These are phyloP conservation scores for Prorops nasuta DNA, from an alignment of 1,140 invertebrate genomes.

Conservation along the genomic window DNA sequence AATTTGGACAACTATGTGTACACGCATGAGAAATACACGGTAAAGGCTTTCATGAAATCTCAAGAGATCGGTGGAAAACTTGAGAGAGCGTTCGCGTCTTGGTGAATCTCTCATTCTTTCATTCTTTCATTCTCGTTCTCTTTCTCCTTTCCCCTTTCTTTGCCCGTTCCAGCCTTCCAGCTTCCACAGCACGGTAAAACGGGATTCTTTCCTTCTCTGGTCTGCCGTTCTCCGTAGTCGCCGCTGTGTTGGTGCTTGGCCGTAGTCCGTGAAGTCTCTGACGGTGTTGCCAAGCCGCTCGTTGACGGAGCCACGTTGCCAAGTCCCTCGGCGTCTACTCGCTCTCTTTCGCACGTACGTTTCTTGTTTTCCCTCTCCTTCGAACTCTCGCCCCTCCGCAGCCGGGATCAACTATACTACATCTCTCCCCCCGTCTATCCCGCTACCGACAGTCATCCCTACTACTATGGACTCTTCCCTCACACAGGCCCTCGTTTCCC, in stretches of 20 bases:
- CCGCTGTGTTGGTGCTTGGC: constrained; percentile 39
- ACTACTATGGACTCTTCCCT: constrained; percentile 9
- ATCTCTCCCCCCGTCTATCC: constrained; percentile 18
- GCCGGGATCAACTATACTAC: constrained; percentile 37
- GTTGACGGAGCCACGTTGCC: constrained; percentile 35
- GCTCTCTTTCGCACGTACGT: constrained; percentile 13
- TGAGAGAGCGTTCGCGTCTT: constrained; percentile 19
- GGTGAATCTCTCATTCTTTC: constrained; percentile 18
- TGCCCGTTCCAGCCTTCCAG: constrained; percentile 19
- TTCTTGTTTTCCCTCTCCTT: neutral
- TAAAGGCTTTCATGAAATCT: constrained; percentile 34
- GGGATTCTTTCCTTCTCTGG: constrained; percentile 54
- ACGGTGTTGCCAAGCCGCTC: constrained; percentile 29
- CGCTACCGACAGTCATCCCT: constrained; percentile 21
- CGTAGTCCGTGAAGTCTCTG: constrained; percentile 41
- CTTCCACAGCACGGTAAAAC: constrained; percentile 39
- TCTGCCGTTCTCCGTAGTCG: constrained; percentile 42
- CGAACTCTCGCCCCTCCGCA: constrained; percentile 11
- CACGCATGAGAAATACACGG: constrained; percentile 3
- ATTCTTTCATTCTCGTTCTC: constrained; percentile 4
- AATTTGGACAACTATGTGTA: neutral
- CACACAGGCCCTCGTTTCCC: constrained; percentile 2
- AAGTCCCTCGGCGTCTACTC: constrained; percentile 3
- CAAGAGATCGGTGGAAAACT: constrained; percentile 34
- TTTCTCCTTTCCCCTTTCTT: constrained; percentile 3